phyloP scores from a whole-genome alignment of 2,797 vertebrate genomes.

The Amphiprion clarkii region DNA sequence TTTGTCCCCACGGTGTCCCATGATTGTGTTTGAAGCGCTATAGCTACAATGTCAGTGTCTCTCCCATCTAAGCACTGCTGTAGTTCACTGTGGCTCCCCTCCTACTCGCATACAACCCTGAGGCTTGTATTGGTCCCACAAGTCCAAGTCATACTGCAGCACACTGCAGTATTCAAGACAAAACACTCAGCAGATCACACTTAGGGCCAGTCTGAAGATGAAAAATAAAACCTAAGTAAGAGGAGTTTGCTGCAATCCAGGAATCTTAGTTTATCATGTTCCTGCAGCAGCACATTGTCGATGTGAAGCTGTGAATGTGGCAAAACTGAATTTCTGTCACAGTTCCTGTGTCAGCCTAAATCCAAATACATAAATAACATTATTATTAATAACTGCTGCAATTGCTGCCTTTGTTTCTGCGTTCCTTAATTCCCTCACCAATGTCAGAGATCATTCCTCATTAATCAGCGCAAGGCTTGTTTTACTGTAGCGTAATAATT shows the following conservation, averaged over 20 bases:
- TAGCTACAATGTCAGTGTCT: constrained; percentile 21
- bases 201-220: constrained; percentile 8
- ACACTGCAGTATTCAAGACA: constrained; percentile 64
- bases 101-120: constrained; percentile 50
- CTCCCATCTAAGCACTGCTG: constrained; percentile 30
- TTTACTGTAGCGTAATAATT: background rate
- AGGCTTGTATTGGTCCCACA: constrained; percentile 62
- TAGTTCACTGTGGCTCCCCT: constrained; percentile 40
- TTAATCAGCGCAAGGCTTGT: background rate
- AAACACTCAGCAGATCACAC: constrained; percentile 65
- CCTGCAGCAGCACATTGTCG: too few relatives aligned
- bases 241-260: constrained; percentile 24
- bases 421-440: constrained; percentile 2
- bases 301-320: too few relatives aligned
- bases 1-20: too few relatives aligned
- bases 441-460: constrained; percentile 6
- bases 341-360: background rate
- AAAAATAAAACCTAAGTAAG: constrained; percentile 13
- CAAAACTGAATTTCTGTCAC: background rate
- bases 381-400: background rate
- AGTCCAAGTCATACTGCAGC: constrained; percentile 74
- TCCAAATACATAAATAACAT: background rate
- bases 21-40: too few relatives aligned
- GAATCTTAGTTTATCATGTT: background rate
- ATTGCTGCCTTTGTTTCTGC: background rate